Evolutionary conservation across 2,888 invertebrate species (phyloP).

Genomic region (Polia nebulosa): DNA sequence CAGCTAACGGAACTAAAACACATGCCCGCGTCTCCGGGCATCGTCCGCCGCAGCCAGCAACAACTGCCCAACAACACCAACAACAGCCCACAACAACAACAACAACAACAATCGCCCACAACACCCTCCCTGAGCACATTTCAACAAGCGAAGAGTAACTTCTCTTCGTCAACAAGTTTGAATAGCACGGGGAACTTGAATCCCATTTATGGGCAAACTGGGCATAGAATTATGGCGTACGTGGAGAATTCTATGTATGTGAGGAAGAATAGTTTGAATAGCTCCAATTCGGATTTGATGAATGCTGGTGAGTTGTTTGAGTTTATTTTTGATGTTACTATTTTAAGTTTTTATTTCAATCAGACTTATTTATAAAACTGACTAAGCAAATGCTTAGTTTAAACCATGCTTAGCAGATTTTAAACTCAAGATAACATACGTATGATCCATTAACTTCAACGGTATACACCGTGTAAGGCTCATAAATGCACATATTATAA

Average conservation of each 20-base stretch:
- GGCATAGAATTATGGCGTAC: slow-evolving; percentile 84
- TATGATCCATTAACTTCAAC: no score
- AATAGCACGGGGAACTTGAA: slow-evolving; percentile 86
- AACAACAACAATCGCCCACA: slow-evolving; percentile 69
- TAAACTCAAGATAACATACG: no score
- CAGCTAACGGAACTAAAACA: slow-evolving; percentile 96
- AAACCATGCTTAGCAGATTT: no score
- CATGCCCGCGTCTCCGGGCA: slow-evolving; percentile 96
- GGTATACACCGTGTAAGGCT: no score
- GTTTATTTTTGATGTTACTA: not conserved
- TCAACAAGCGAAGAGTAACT: slow-evolving; percentile 86
- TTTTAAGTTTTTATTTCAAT: no score
- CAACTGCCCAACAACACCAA: slow-evolving; percentile 78
- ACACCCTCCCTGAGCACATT: slow-evolving; percentile 79
- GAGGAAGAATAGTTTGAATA: slow-evolving; percentile 84
- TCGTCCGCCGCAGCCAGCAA: slow-evolving; percentile 91
- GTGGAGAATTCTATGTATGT: slow-evolving; percentile 86
- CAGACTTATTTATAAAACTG: no score
- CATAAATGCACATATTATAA: no score
- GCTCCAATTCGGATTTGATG: slow-evolving; percentile 82
- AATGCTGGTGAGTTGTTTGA: slow-evolving; percentile 74
- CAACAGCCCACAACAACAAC: slow-evolving; percentile 54
- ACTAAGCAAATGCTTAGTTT: no score
- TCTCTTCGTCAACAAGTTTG: slow-evolving; percentile 80
- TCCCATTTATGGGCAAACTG: slow-evolving; percentile 88